Evolutionary conservation across 2,888 invertebrate species (phyloP).

Genomic region (Nasonovia ribisnigri): DNA sequence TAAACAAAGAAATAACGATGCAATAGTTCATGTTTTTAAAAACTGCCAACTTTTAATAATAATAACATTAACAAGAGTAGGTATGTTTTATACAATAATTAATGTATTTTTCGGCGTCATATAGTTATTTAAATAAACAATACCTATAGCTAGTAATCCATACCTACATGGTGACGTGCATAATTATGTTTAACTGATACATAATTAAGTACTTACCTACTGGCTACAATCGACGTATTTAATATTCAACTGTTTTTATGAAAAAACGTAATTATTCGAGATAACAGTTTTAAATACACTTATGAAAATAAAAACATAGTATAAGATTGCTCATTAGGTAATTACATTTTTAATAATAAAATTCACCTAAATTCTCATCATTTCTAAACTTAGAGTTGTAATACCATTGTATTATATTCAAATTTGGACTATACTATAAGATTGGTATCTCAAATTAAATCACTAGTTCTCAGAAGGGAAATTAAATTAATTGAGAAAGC

Average conservation of each 20-base stretch:
- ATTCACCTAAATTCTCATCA: not conserved
- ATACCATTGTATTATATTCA: not conserved
- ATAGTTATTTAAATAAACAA: not conserved
- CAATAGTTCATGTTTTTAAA: not conserved
- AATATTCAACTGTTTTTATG: not conserved
- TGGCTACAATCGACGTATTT: not conserved
- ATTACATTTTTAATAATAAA: not conserved
- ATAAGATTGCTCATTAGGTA: not conserved
- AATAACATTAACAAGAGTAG: not conserved
- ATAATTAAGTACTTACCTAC: not conserved
- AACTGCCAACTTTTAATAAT: not conserved
- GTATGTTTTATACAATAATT: not conserved
- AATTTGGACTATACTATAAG: not conserved
- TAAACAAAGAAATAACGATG: not conserved
- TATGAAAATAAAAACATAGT: not conserved
- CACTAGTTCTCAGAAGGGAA: not conserved
- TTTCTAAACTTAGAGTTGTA: not conserved
- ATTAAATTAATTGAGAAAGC: constrained; percentile 29
- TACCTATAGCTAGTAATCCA: not conserved
- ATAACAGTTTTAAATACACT: not conserved
- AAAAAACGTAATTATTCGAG: not conserved
- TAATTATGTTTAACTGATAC: not conserved
- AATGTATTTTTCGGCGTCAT: not conserved
- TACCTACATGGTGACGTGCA: not conserved
- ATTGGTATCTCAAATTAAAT: constrained; percentile 9